phyloP scores from a whole-genome alignment of 1,140 invertebrate genomes.

The Solenopsis invicta region DNA sequence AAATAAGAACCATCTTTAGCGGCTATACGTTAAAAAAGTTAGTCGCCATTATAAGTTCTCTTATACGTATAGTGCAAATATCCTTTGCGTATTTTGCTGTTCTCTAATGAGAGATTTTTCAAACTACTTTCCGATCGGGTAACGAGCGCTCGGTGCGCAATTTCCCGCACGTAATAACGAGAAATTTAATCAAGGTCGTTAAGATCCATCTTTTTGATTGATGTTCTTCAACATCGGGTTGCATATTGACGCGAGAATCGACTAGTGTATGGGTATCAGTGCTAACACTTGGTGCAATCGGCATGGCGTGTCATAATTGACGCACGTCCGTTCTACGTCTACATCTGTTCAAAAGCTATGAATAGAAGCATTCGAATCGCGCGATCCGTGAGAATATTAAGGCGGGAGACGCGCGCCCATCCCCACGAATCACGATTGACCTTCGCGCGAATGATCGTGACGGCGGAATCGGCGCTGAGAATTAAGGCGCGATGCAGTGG shows the following conservation, averaged over 20 bases:
- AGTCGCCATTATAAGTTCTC: constrained; percentile 32
- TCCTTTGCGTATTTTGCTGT: constrained; percentile 16
- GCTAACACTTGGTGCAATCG: neutral
- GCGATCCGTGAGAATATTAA: constrained; percentile 57
- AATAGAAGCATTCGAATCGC: constrained; percentile 17
- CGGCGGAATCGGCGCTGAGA: constrained; percentile 23
- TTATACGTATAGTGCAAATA: constrained; percentile 35
- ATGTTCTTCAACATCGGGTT: constrained; percentile 32
- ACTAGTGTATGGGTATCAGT: neutral
- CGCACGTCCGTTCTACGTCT: neutral
- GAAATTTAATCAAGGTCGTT: constrained; percentile 46
- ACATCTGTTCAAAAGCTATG: constrained; percentile 22
- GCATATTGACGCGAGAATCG: constrained; percentile 14
- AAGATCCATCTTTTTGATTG: constrained; percentile 32
- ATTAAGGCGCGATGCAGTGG: constrained; percentile 35
- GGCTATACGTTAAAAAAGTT: constrained; percentile 26
- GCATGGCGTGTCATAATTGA: neutral
- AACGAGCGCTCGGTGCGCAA: constrained; percentile 15
- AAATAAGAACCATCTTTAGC: constrained; percentile 46
- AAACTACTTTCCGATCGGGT: constrained; percentile 31
- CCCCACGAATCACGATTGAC: constrained; percentile 38
- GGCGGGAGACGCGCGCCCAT: constrained; percentile 34
- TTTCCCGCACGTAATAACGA: constrained; percentile 33
- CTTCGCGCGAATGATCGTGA: constrained; percentile 46
- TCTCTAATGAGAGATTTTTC: constrained; percentile 52